A percentile compares a stretch with the other conserved stretches of the same genome.
Evolutionary conservation across 1,140 invertebrate species (phyloP).

Genomic region (Carposina sasakii): DNA sequence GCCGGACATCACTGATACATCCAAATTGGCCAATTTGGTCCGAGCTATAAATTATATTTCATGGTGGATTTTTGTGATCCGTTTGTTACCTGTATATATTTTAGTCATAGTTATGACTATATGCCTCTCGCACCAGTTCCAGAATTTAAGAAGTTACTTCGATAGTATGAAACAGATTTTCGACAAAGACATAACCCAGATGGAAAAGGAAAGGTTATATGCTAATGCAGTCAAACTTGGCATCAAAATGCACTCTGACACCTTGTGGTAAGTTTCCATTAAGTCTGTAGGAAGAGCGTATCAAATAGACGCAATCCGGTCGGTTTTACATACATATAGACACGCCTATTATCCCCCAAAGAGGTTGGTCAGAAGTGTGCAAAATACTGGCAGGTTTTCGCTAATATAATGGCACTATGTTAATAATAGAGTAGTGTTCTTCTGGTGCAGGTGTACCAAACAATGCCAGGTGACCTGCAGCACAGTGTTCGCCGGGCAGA

Average conservation of each 20-base stretch:
- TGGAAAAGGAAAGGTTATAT: conserved; percentile 34
- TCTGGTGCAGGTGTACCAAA: conserved; percentile 34
- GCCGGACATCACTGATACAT: conserved; percentile 34
- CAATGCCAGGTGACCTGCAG: conserved; percentile 27
- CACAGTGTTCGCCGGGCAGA: conserved; percentile 38
- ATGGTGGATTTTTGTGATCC: conserved; percentile 42
- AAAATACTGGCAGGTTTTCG: no score
- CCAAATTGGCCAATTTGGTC: conserved; percentile 18
- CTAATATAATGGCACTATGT: no score
- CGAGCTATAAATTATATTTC: conserved; percentile 29
- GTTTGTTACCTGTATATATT: conserved; percentile 28
- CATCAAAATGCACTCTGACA: conserved; percentile 39
- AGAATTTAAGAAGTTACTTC: conserved; percentile 43
- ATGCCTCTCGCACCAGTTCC: conserved; percentile 38
- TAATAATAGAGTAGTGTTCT: no score
- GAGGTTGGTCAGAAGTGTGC: no score
- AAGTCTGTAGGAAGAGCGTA: not conserved
- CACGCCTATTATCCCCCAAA: no score
- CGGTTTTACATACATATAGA: not conserved
- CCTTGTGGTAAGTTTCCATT: conserved; percentile 30
- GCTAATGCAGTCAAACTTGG: conserved; percentile 36
- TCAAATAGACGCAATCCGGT: not conserved
- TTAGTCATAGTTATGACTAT: conserved; percentile 29
- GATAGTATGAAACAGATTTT: conserved; percentile 33
- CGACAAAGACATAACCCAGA: conserved; percentile 21